phyloP scores from a whole-genome alignment of 2,113 vertebrate species.

The Calyptomena viridis region DNA sequence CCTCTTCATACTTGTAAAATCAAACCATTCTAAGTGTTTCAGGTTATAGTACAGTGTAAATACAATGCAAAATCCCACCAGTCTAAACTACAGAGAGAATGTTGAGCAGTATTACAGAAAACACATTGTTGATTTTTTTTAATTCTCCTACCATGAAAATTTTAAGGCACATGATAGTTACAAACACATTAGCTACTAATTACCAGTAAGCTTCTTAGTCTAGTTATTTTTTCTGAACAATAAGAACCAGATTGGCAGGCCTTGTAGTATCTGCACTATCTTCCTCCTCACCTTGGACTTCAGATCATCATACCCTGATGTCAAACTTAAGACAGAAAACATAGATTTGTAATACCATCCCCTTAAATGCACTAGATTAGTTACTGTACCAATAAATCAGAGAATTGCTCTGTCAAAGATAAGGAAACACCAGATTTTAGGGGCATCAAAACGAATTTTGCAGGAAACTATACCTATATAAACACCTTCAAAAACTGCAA shows the following conservation, averaged over 20 bases:
- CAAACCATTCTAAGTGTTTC: constrained; percentile 77
- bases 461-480: neutral
- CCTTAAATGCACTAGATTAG: constrained; percentile 22
- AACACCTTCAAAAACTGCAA: neutral
- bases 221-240: constrained; percentile 74
- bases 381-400: constrained; percentile 16
- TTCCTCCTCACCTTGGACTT: neutral
- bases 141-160: constrained; percentile 88
- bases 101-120: constrained; percentile 80
- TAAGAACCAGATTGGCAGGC: constrained; percentile 72
- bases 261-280: constrained; percentile 37
- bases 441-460: neutral
- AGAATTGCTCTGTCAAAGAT: constrained; percentile 12
- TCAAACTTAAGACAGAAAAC: constrained; percentile 25
- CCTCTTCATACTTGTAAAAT: constrained; percentile 71
- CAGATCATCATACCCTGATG: constrained; percentile 20
- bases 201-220: constrained; percentile 77
- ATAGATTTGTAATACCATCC: neutral
- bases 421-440: constrained; percentile 16
- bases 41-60: constrained; percentile 90
- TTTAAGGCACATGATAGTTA: constrained; percentile 98
- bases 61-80: constrained; percentile 86
- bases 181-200: constrained; percentile 92
- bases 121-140: constrained; percentile 79
- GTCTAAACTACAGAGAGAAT: constrained; percentile 82